A percentile compares a stretch with the other conserved stretches of the same genome.
phyloP scores from a whole-genome alignment of 2,888 invertebrate species.

The Lymantria monacha region DNA sequence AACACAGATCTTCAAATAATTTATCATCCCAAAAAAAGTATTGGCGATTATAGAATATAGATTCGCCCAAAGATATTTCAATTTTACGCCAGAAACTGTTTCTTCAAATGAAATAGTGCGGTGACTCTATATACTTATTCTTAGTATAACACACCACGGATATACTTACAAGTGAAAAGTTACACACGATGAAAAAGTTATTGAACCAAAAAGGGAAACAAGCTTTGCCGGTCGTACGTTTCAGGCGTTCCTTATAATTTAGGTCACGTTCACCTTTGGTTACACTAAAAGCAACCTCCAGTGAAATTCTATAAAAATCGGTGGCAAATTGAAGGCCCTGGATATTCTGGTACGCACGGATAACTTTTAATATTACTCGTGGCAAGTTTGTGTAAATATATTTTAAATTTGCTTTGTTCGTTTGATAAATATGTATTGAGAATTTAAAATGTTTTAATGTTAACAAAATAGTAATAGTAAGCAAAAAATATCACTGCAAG shows the following conservation, averaged over 20 bases:
- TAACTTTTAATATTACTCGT: constrained; percentile 1
- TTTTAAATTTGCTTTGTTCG: background rate
- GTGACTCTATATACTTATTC: no score
- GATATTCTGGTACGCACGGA: constrained; percentile 5
- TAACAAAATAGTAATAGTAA: no score
- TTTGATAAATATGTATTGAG: background rate
- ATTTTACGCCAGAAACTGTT: no score
- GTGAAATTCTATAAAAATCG: constrained; percentile 22
- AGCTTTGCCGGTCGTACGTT: constrained; percentile 3
- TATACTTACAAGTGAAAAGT: background rate
- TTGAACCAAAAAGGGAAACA: background rate
- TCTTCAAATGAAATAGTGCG: no score
- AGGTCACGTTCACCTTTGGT: constrained; percentile 23
- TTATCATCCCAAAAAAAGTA: no score
- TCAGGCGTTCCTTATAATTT: constrained; percentile 11
- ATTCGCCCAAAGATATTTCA: no score
- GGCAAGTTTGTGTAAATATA: background rate
- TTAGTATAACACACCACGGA: no score
- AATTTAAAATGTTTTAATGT: background rate
- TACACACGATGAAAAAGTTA: background rate
- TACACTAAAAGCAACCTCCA: constrained; percentile 17
- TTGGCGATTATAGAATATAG: no score
- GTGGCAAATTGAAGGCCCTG: constrained; percentile 12
- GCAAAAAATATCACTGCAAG: no score
- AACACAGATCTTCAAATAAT: no score